Evolutionary conservation across 2,113 vertebrate genomes (phyloP), one percentile per base, ranked within the genome.

Genomic region (Ardeotis arabs): DNA sequence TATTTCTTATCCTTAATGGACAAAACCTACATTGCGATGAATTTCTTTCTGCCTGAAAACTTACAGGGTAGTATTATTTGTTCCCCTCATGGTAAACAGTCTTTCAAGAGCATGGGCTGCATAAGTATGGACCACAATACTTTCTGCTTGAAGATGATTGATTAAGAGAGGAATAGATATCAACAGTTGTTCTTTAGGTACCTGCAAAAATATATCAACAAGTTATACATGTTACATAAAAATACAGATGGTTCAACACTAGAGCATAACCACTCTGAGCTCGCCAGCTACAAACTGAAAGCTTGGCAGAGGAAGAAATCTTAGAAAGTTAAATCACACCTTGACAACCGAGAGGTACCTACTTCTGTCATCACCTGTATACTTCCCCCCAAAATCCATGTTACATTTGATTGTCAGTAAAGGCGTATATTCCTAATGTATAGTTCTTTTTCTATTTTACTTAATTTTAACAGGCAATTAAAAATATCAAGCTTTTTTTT

Each of bases 31-130:
- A 5, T 13, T 75, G 24, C 39, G 84, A 70, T 45, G 29, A 23
- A 41, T 47, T 91, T 63, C 33, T 45, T 87, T 91, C 66, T 91
- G 72, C 56, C 67, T 35, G 50, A 73, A 85, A 90, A 98, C 98
- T 99, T 97, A 99, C 99, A 99, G 98, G 7, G 99, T 99, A 28
- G 98, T 73, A 35, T 98, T 99, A 96, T 98, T 99, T 69, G 99
- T 97, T 16, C 99, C 99, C 93, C 98, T 98, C 99, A 99, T 99
- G 7, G 99, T 99, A 89, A 99, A 99, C 15, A 99, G 97, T 73
- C 99, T 98, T 95, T 99, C 99, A 58, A 99, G 98, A 49, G 99
- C 99, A 22, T 99, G 99, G 35, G 99, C 99, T 62, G 99, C 98
- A 0, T 99, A 99, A 3, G 99, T 99, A 84, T 99, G 99, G 89